Evolutionary conservation across 2,888 invertebrate genomes (phyloP).

Genomic region (Maniola hyperantus): DNA sequence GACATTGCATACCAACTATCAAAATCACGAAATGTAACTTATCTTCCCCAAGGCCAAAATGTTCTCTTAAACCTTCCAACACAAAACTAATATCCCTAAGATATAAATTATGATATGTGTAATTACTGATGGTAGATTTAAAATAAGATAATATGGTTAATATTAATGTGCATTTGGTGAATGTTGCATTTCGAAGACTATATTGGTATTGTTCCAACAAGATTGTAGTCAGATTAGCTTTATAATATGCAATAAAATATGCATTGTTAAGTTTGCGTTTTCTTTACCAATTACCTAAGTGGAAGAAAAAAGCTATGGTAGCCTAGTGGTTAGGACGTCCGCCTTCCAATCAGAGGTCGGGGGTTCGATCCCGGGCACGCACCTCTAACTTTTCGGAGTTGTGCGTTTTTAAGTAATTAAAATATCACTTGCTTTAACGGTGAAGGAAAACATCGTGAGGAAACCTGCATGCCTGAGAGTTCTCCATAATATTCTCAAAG

Average conservation of each 20-base stretch:
- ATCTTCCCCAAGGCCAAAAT: constrained; percentile 95
- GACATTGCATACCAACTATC: constrained; percentile 99
- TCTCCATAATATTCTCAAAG: no score
- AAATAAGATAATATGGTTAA: constrained; percentile 50
- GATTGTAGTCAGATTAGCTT: constrained; percentile 73
- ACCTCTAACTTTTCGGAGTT: no score
- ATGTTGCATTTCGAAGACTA: constrained; percentile 73
- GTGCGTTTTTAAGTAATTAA: no score
- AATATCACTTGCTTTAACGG: no score
- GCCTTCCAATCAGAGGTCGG: no score
- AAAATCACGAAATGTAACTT: constrained; percentile 96
- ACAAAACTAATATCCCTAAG: constrained; percentile 60
- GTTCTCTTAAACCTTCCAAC: constrained; percentile 90
- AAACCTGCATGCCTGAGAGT: no score
- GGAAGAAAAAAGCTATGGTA: no score
- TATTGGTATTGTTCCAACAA: constrained; percentile 65
- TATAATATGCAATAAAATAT: constrained; percentile 77
- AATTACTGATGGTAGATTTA: constrained; percentile 47
- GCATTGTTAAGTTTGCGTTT: constrained; percentile 58
- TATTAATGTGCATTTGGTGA: constrained; percentile 58
- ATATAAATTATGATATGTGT: constrained; percentile 40
- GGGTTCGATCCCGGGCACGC: no score
- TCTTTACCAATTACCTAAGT: neutral
- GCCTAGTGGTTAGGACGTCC: no score
- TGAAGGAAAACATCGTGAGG: no score